phyloP scores from a whole-genome alignment of 1,140 invertebrate species.

The Neoseiulus cucumeris region DNA sequence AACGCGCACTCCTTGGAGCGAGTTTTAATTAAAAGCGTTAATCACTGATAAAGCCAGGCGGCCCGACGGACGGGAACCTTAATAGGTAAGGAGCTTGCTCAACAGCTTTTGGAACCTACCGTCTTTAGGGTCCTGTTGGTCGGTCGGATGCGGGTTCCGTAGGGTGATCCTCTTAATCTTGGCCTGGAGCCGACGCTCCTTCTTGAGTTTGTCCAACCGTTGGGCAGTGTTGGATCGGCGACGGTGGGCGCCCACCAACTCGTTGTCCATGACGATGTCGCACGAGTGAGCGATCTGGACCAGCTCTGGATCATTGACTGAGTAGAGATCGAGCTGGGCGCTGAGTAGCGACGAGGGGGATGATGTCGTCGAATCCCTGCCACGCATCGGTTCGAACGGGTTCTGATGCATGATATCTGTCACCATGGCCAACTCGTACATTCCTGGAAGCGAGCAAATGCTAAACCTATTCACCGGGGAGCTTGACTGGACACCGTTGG shows the following conservation, averaged over 20 bases:
- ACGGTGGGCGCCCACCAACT: slow-evolving; percentile 47
- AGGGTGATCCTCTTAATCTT: slow-evolving; percentile 30
- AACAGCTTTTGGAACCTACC: slow-evolving; percentile 21
- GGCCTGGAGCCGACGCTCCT: slow-evolving; percentile 44
- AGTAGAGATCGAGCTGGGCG: neutral
- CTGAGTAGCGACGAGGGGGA: slow-evolving; percentile 9
- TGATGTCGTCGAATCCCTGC: slow-evolving; percentile 44
- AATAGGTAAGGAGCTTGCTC: slow-evolving; percentile 23
- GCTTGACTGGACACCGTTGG: no score
- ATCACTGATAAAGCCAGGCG: slow-evolving; percentile 11
- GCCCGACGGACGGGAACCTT: slow-evolving; percentile 15
- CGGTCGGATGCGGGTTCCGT: neutral
- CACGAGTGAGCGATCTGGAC: slow-evolving; percentile 24
- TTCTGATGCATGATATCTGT: slow-evolving; percentile 45
- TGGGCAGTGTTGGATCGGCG: slow-evolving; percentile 70
- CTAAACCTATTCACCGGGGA: no score
- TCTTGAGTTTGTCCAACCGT: slow-evolving; percentile 66
- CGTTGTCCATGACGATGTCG: slow-evolving; percentile 38
- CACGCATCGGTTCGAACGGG: slow-evolving; percentile 42
- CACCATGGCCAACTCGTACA: slow-evolving; percentile 55
- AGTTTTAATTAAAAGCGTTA: neutral
- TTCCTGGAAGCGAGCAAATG: slow-evolving; percentile 31
- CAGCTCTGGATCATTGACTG: slow-evolving; percentile 18
- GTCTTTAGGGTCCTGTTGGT: neutral
- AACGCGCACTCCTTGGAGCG: neutral